Base-by-base conservation (phyloP, 2,888 invertebrate species). In the Lithophane leautieri region DNA sequence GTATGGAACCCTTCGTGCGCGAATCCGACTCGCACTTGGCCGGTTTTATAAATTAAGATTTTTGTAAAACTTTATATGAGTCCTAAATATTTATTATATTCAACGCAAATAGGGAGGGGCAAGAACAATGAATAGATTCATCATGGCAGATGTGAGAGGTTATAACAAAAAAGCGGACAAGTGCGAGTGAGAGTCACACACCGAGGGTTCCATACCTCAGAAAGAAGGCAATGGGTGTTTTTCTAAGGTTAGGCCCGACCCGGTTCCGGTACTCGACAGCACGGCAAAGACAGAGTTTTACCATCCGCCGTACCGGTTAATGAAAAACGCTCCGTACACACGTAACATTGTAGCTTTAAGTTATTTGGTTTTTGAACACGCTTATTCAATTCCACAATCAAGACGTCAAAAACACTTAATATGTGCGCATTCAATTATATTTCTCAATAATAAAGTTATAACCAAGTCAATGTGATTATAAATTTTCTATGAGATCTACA, bases 361-460 rank as follows among this genome's bases (percentile, higher is more conserved):
- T 52, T 16, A 1, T 44, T 54, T n/a, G 9, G 0, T 19, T 66
- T 81, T 81, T 28, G 25, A 56, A 56, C 7, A 25, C 14, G 25
- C 56, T 56, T 25, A 56, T 83, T 52, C 40, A 79, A 83, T 75
- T 70, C 68, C 22, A 34, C 61, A 62, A 62, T 67, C 25, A 66
- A n/a, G 12, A 69, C 14, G 0, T 54, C 34, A 52, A n/a, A 54
- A 50, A 28, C 34, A 47, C 19, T 65, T 75, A 22, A 40, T 42
- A n/a, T 22, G 1, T 54, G 28, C 42, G 1, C 44, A 70, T 70
- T 40, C 67, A 77, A 81, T 70, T 70, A 68, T 34, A 70, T 42
- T 73, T 70, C 7, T 54, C 63, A 77, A 52, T 81, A 60, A 70
- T 12, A 62, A 71, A 54, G 44, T 67, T 63, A 16, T 22, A 47